Base-by-base conservation (phyloP, 1,140 invertebrate genomes). In the Homarus americanus region DNA sequence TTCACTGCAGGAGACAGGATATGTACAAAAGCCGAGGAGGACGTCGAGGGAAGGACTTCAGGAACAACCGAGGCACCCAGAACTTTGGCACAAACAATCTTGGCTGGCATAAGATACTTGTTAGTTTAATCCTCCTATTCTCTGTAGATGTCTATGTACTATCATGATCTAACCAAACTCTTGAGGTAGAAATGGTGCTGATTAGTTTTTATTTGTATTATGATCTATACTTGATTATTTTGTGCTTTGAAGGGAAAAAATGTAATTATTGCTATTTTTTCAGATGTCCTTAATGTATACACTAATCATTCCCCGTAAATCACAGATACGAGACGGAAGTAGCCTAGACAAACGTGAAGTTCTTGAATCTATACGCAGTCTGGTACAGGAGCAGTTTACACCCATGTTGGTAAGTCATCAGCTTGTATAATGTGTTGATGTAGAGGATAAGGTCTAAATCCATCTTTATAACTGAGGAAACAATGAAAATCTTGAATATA, bases 331-430 rank as follows among this genome's bases (percentile, higher is more conserved):
- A 76, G 83, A 86, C 1, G 83, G 66, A 20, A 36, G 1, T 20
- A 76, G 34, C 10, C 20, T 53, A n/a, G 41, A 86, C 83, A 41
- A 53, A 44, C 41, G 76, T 15, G 69, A 86, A 38, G 83, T 86
- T 20, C 28, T 86, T 66, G 72, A 76, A 12, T 3, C 24, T 4
- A 86, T 86, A 44, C 36, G 72, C 2, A 36, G 28, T 41, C 36
- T 86, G 28, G 83, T 86, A 12, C 66, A 86, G 34, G 83, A 86
- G 72, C 83, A 69, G 0, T 86, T 86, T 72, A 86, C 72, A 28
- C 83, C 83, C 24, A n/a, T 86, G 0, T n/a, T 86, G 44, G 83
- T 86, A 76, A 86, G 83, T n/a, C 24, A 38, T 38, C 75, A 7
- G 7, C 38, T 78, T 38, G 40, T 7, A 24, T 72, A n/a, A n/a